Percentiles rank a stretch among this genome's conserved stretches.
Evolutionary conservation across 1,140 invertebrate genomes (phyloP).

Genomic region (Atopsyche davidsoni): DNA sequence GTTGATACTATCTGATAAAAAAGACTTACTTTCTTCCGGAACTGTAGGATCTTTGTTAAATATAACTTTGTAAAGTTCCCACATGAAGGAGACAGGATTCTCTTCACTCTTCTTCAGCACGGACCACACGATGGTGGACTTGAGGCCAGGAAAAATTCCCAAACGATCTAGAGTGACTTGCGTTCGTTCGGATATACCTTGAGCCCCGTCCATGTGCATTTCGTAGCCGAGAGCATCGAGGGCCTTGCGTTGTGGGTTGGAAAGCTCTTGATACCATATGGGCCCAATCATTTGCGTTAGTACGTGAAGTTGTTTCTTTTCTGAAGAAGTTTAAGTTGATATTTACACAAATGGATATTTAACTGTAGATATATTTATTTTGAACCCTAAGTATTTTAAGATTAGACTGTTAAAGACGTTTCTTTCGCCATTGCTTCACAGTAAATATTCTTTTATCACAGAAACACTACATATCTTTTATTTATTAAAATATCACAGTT

Average conservation of each 20-base stretch:
- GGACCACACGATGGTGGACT: not conserved
- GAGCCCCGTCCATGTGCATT: slow-evolving; percentile 9
- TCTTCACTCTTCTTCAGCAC: slow-evolving; percentile 4
- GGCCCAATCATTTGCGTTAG: too few relatives aligned
- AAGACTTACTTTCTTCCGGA: not conserved
- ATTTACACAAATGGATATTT: too few relatives aligned
- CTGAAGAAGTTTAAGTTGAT: too few relatives aligned
- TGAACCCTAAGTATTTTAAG: too few relatives aligned
- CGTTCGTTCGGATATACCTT: slow-evolving; percentile 2
- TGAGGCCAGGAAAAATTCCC: slow-evolving; percentile 8
- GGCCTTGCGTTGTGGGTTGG: slow-evolving; percentile 5
- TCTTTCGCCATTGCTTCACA: too few relatives aligned
- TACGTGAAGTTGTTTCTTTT: too few relatives aligned
- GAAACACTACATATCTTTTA: too few relatives aligned
- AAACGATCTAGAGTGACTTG: slow-evolving; percentile 1
- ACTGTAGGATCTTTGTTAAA: slow-evolving; percentile 1
- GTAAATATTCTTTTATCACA: too few relatives aligned
- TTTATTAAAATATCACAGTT: too few relatives aligned
- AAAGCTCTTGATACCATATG: slow-evolving; percentile 9
- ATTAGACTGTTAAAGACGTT: too few relatives aligned
- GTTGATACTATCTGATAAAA: too few relatives aligned
- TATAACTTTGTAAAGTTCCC: slow-evolving; percentile 5
- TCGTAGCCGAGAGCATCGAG: not conserved
- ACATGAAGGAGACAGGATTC: slow-evolving; percentile 4
- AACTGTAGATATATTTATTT: too few relatives aligned